Evolutionary conservation across 2,113 vertebrate species (phyloP), one percentile per base, ranked within the genome.

Genomic region (Neotragus pygmaeus): DNA sequence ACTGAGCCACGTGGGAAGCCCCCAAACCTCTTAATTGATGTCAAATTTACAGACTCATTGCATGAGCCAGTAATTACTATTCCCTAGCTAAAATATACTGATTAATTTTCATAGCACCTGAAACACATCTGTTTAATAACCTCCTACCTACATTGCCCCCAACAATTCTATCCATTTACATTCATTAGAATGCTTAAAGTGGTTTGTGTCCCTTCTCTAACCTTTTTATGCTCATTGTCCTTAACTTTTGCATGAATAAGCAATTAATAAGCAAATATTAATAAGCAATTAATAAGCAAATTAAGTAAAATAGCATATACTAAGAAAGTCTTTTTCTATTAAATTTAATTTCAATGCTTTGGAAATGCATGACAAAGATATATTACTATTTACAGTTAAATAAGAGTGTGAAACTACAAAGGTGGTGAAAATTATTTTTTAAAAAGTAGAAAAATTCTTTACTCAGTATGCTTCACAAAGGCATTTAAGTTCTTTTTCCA

Each of bases 241-340:
- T 91, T 82, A 66, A 78, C 28, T 93, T 95, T 55, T 73, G 16
- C 17, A 19, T 11, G 19, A 49, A 93, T 25, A 57, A 83, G 15
- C 16, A 91, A 86, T 81, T 96, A 53, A 92, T 94, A 96, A 89
- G 43, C 47, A 97, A 96, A 91, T 47, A 19, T 33, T 47, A 92
- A 66, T 21, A 53, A 82, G 17, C 19, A 91, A 86, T 84, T 96
- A 53, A 92, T 95, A 96, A 89, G 43, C 47, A 97, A 19, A 75
- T 33, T 47, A 92, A 70, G 33, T 80, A 60, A 96, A 91, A 70
- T 78, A 89, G 23, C 36, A 70, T 70, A 28, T 80, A 81, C n/a
- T 28, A 23, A 88, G 33, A 90, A 85, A 81, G 9, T 0, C 1
- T 33, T 85, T 91, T 95, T 64, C 75, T 53, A 60, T 73, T 58